Evolutionary conservation across 2,113 vertebrate species (phyloP), one percentile per base, ranked within the genome.

Genomic region (Cervus canadensis): DNA sequence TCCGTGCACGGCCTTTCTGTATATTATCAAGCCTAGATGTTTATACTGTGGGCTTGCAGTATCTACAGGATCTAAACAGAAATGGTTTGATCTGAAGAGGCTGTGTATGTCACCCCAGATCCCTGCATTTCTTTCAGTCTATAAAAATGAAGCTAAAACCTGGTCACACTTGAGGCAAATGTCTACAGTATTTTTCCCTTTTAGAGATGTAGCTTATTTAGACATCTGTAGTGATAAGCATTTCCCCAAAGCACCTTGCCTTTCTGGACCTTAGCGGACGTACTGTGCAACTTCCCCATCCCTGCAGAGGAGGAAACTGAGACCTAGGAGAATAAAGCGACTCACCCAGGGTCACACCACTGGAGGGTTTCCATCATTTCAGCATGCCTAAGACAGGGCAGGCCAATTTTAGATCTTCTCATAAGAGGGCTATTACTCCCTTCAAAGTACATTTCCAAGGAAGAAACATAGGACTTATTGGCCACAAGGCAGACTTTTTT

Each of bases 171-270:
- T 97, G 92, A 96, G 87, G 82, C 81, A 96, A 97, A 90, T 12
- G 67, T 90, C 96, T 96, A 74, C 92, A 96, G 82, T 95, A 94
- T 54, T 85, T 96, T 95, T 62, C 94, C 67, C 91, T 96, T 96
- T 89, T 97, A 93, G 87, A 98, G 60, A 96, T 56, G 45, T 81
- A 97, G 95, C 95, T 93, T 97, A 81, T 87, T 86, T 93, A 98
- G 97, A 89, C 54, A 79, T 93, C 62, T 94, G 33, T 95, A 97
- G 82, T 91, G 36, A 40, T 96, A 90, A 97, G 94, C 60, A 71
- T 91, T 96, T 97, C 86, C 95, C 84, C 62, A 94, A 95, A 92
- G 86, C 83, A 97, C 94, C 94, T 97, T 98, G 84, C 45, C 87
- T 96, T 97, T 97, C 87, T 95, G 85, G 56, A 96, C 93, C 78